Percentiles rank a stretch among this genome's conserved stretches.
Evolutionary conservation across 2,113 vertebrate species (phyloP).

Genomic region (Axis porcinus): DNA sequence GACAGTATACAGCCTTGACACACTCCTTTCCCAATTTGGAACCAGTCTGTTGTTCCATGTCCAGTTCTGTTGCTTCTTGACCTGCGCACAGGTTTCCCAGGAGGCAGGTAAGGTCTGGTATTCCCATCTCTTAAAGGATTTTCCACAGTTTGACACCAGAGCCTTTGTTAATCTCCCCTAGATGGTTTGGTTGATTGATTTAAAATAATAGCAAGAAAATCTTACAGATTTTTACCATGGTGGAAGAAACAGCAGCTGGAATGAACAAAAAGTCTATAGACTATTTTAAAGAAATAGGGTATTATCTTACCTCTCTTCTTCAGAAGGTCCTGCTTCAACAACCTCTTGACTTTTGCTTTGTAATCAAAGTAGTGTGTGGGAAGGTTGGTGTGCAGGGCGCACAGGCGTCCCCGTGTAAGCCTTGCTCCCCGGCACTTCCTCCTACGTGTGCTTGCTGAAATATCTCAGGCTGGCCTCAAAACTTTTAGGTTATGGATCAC

Average conservation of each 20-base stretch:
- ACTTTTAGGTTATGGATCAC: not conserved
- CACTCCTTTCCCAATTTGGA: not conserved
- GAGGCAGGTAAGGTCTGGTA: not conserved
- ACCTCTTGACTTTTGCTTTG: not conserved
- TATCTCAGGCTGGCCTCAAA: not conserved
- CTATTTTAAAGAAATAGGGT: not conserved
- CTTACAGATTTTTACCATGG: not conserved
- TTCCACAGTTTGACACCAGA: not conserved
- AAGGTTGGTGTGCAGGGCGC: not conserved
- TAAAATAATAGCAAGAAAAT: not conserved
- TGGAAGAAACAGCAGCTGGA: not conserved
- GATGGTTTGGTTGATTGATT: not conserved
- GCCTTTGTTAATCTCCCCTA: not conserved
- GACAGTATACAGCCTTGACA: not conserved
- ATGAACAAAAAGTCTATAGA: not conserved
- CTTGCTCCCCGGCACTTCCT: not conserved
- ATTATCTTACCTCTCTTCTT: not conserved
- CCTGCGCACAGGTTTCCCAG: not conserved
- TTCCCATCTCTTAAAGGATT: not conserved
- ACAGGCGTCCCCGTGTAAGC: accelerated
- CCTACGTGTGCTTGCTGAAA: accelerated
- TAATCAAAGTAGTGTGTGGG: too few species aligned
- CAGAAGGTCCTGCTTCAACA: not conserved
- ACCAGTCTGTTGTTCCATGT: not conserved
- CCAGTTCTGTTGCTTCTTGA: not conserved